Evolutionary conservation across 1,140 invertebrate genomes (phyloP).

Genomic region (Contarinia nasturtii): DNA sequence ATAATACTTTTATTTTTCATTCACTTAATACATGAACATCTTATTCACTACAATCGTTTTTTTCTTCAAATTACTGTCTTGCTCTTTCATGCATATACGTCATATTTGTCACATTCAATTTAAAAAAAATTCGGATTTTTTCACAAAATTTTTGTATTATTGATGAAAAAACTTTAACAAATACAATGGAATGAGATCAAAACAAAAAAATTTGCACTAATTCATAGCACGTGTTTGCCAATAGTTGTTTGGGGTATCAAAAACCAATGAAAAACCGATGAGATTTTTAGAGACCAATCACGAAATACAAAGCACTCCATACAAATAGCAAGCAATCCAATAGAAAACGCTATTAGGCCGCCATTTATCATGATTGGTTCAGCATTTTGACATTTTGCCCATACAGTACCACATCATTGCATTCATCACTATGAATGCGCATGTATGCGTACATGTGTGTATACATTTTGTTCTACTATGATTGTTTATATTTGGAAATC

Average conservation of each 20-base stretch:
- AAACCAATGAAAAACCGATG: not conserved
- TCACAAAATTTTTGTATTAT: not conserved
- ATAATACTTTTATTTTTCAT: too few relatives aligned
- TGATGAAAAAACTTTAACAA: not conserved
- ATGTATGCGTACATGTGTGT: too few relatives aligned
- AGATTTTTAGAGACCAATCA: slow-evolving; percentile 1
- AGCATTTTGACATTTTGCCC: not conserved
- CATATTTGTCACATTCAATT: not conserved
- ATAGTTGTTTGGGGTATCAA: not conserved
- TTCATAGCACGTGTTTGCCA: slow-evolving; percentile 1
- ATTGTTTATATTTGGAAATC: too few relatives aligned
- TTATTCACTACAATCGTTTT: not conserved
- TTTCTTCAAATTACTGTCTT: not conserved
- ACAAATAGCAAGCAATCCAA: not conserved
- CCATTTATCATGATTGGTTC: slow-evolving; percentile 1
- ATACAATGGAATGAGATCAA: not conserved
- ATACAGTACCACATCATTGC: too few relatives aligned
- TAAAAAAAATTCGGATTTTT: not conserved
- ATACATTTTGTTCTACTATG: too few relatives aligned
- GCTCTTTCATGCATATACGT: not conserved
- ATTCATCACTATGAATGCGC: too few relatives aligned
- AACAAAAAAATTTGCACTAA: not conserved
- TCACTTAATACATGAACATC: too few relatives aligned
- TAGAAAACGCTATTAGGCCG: not conserved
- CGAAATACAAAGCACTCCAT: not conserved